A percentile compares a stretch with the other conserved stretches of the same genome.
These are phyloP conservation scores for Julus scanicus DNA, from an alignment of 2,888 invertebrate genomes.

Conservation along the genomic window DNA sequence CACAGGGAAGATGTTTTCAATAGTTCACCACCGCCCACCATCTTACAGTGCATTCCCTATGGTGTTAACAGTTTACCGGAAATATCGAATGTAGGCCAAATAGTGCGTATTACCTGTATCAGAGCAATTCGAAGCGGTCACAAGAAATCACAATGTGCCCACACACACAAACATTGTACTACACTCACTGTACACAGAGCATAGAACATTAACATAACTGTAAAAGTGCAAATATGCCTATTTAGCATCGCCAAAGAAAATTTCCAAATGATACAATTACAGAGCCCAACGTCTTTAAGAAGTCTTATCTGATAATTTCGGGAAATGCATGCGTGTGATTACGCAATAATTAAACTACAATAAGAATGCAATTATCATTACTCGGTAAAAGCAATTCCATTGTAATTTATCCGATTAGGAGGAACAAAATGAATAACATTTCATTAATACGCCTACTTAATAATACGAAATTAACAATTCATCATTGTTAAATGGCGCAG, in stretches of 20 bases:
- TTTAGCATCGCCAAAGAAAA: not conserved
- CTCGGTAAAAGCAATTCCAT: not conserved
- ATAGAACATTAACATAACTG: not conserved
- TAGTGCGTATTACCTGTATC: not conserved
- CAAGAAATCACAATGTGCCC: not conserved
- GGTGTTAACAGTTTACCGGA: not conserved
- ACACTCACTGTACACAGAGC: no score
- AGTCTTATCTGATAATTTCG: not conserved
- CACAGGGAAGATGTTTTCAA: not conserved
- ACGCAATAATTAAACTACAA: not conserved
- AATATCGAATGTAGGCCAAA: conserved; percentile 15
- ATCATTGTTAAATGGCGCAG: not conserved
- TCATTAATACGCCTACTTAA: conserved; percentile 25
- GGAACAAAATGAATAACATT: not conserved
- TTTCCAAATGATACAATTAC: conserved; percentile 16
- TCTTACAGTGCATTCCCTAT: not conserved
- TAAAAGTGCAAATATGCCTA: not conserved
- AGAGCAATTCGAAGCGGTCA: not conserved
- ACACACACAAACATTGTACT: not conserved
- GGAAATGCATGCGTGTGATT: not conserved
- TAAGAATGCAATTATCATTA: not conserved
- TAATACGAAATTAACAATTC: not conserved
- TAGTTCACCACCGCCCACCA: not conserved
- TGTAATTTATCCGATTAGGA: not conserved
- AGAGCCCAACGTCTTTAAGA: not conserved